Base-by-base conservation (phyloP, 2,797 vertebrate species). In the Anabas testudineus region DNA sequence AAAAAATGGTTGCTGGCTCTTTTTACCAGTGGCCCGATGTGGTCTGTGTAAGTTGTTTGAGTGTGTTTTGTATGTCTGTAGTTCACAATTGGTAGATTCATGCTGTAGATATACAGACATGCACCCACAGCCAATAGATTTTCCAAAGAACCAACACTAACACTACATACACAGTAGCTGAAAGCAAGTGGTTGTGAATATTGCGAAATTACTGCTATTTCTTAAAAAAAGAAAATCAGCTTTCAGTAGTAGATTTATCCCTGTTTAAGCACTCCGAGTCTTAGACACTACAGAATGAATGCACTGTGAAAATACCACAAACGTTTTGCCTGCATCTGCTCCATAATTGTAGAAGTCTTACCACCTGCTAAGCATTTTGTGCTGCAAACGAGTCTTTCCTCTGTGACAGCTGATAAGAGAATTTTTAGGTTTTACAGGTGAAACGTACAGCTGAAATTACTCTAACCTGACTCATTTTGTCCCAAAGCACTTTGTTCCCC, bases 401-500 rank as follows among this genome's bases (percentile, higher is more conserved):
- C 64, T 83, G 60, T 51, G 57, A 80, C 74, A 82, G 37, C 70
- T 61, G 46, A 74, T 24, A 57, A 52, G 60, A 67, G 59, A 51
- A 56, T 41, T 36, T 76, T 63, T 49, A n/a, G 66, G 34, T 82
- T 80, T 77, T 32, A 76, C 58, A 60, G 39, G 67, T 88, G 78
- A 90, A 92, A 41, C n/a, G 36, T 14, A 24, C 26, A 52, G 39
- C 10, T 28, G 10, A 42, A 28, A 94, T 91, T 92, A 90, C 91
- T 90, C 83, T 67, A 71, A 88, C 87, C 79, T 5, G 89, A 85
- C 87, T 76, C 91, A 89, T 88, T 90, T 90, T 76, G 69, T 94
- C 91, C 91, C 81, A 69, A 88, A 95, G 94, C 95, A 95, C 95
- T 96, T 95, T 95, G 91, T 94, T 91, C 92, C 92, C 92, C 88